A percentile compares a stretch with the other conserved stretches of the same genome.
Evolutionary conservation across 2,888 invertebrate species (phyloP).

Genomic region (Caenorhabditis drosophilae): DNA sequence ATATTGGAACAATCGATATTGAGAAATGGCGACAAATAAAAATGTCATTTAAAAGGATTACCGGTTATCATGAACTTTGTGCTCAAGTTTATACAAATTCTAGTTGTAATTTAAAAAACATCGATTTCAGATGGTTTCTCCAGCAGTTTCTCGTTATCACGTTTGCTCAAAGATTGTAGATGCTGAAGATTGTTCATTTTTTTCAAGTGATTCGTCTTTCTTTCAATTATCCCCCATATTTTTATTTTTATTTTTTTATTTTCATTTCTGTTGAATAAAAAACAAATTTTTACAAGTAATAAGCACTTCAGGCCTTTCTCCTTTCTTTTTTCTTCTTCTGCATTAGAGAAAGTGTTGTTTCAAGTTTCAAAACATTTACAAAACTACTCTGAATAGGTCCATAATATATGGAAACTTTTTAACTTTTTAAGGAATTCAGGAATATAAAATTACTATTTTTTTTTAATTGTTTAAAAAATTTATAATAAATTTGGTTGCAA

Average conservation of each 20-base stretch:
- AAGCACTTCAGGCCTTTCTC: no score
- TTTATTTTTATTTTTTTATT: conserved; percentile 13
- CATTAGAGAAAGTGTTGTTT: no score
- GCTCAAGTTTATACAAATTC: conserved; percentile 17
- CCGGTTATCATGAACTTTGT: conserved; percentile 33
- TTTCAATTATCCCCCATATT: not conserved
- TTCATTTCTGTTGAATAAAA: not conserved
- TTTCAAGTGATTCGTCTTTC: conserved; percentile 11
- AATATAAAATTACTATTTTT: not conserved
- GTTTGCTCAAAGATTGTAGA: conserved; percentile 31
- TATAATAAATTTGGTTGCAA: not conserved
- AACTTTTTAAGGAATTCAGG: not conserved
- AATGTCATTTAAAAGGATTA: conserved; percentile 24
- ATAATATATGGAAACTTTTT: not conserved
- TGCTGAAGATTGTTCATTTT: conserved; percentile 30
- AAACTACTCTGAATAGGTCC: no score
- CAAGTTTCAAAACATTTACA: no score
- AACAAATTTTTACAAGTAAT: no score
- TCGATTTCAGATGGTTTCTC: conserved; percentile 20
- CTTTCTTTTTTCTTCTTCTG: not conserved
- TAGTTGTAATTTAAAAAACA: no score
- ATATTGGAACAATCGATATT: conserved; percentile 33
- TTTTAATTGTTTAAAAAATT: not conserved
- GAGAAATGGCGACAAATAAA: conserved; percentile 49
- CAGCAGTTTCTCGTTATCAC: conserved; percentile 22